phyloP scores from a whole-genome alignment of 2,888 invertebrate genomes.

The Eulithis prunata region DNA sequence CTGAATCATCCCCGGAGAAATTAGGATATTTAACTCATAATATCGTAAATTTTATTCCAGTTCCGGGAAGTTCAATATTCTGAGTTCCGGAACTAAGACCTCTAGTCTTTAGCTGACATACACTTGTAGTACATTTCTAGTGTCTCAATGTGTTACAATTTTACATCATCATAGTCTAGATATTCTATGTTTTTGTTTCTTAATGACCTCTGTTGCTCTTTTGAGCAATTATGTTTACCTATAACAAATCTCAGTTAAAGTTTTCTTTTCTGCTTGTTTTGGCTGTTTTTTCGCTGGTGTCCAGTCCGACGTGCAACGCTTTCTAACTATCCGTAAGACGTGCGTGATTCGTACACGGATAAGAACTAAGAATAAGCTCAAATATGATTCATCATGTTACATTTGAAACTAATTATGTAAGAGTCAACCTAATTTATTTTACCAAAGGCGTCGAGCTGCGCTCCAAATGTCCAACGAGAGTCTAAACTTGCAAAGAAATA shows the following conservation, averaged over 20 bases:
- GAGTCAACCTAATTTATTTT: too few species aligned
- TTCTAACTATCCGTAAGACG: conserved; percentile 70
- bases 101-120: too few species aligned
- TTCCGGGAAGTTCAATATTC: too few species aligned
- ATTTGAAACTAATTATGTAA: neutral
- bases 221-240: neutral
- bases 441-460: too few species aligned
- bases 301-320: conserved; percentile 74
- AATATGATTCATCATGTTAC: conserved; percentile 23
- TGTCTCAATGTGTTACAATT: too few species aligned
- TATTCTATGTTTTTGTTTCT: conserved; percentile 2
- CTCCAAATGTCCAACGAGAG: neutral
- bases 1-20: too few species aligned
- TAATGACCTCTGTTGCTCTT: neutral
- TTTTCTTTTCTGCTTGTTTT: conserved; percentile 56
- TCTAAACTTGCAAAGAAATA: neutral
- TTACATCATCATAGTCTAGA: too few species aligned
- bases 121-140: too few species aligned
- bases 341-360: conserved; percentile 77
- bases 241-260: conserved; percentile 18
- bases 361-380: conserved; percentile 50
- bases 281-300: conserved; percentile 61
- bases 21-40: too few species aligned
- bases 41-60: too few species aligned
- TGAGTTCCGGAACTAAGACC: too few species aligned